Percentiles rank a stretch among this genome's conserved stretches.
Evolutionary conservation across 2,797 vertebrate genomes (phyloP).

Genomic region (Esox masquinongy): DNA sequence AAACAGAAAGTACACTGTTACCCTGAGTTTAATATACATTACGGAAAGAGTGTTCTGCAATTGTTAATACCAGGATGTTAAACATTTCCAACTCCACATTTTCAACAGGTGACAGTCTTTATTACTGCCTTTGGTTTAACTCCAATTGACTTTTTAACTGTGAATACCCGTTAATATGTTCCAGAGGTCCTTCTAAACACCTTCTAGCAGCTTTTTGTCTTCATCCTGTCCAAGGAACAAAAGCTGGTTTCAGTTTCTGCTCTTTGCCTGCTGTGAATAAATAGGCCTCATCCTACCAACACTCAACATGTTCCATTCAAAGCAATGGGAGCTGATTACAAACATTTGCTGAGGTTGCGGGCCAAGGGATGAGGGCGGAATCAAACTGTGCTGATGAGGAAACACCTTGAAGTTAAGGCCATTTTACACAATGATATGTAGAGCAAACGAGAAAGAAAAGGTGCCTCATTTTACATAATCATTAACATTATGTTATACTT

Average conservation of each 20-base stretch:
- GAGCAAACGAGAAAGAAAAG: too few relatives aligned
- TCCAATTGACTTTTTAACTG: constrained; percentile 62
- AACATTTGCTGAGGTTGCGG: constrained; percentile 82
- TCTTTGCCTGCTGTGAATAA: constrained; percentile 82
- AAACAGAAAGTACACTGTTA: constrained; percentile 12
- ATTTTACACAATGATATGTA: too few relatives aligned
- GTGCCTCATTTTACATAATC: too few relatives aligned
- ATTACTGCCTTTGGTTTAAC: constrained; percentile 55
- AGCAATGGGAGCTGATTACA: constrained; percentile 96
- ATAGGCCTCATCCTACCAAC: constrained; percentile 85
- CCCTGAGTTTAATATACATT: constrained; percentile 17
- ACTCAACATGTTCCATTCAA: constrained; percentile 88
- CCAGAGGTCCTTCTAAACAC: constrained; percentile 72
- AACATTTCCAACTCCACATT: constrained; percentile 60
- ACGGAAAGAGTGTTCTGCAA: constrained; percentile 39
- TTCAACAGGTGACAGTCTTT: constrained; percentile 63
- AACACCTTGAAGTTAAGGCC: too few relatives aligned
- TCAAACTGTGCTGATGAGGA: constrained; percentile 91
- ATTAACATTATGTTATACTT: too few relatives aligned
- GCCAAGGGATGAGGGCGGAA: constrained; percentile 79
- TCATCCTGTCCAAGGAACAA: constrained; percentile 74
- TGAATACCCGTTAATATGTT: constrained; percentile 77
- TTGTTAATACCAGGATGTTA: constrained; percentile 42
- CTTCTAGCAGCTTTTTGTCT: constrained; percentile 66
- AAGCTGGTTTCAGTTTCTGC: constrained; percentile 82